Percentiles rank a stretch among this genome's conserved stretches.
These are phyloP conservation scores for Monochamus alternatus DNA, from an alignment of 2,888 invertebrate genomes.

Conservation along the genomic window DNA sequence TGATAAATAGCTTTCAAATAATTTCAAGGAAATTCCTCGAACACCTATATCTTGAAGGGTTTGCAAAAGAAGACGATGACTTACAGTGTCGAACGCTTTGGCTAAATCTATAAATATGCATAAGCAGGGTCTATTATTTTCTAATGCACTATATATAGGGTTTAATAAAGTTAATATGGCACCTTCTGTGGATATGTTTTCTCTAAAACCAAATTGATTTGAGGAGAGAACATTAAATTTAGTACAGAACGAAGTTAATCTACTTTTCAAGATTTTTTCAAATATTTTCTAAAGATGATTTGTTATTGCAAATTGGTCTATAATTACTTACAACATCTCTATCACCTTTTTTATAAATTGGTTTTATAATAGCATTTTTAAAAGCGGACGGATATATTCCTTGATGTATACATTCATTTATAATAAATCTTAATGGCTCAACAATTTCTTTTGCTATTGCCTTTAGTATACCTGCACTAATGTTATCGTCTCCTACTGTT, in stretches of 20 bases:
- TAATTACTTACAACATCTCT: conserved; percentile 12
- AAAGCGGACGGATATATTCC: not conserved
- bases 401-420: conserved; percentile 10
- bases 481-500: too few species aligned
- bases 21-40: too few species aligned
- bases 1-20: too few species aligned
- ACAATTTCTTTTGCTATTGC: not conserved
- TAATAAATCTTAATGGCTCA: conserved; percentile 2
- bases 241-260: not conserved
- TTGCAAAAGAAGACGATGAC: too few species aligned
- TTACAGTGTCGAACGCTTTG: too few species aligned
- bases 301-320: conserved; percentile 12
- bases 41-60: too few species aligned
- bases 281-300: conserved; percentile 6
- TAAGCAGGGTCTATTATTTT: conserved; percentile 18
- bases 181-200: not conserved
- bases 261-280: conserved; percentile 9
- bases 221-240: not conserved
- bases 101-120: too few species aligned
- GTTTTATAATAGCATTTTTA: conserved; percentile 8
- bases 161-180: not conserved
- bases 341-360: conserved; percentile 2
- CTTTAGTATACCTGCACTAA: too few species aligned
- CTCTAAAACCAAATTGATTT: not conserved
- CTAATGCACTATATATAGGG: conserved; percentile 1